These are phyloP conservation scores for Delia radicum DNA, from an alignment of 1,140 invertebrate genomes.

Conservation along the genomic window DNA sequence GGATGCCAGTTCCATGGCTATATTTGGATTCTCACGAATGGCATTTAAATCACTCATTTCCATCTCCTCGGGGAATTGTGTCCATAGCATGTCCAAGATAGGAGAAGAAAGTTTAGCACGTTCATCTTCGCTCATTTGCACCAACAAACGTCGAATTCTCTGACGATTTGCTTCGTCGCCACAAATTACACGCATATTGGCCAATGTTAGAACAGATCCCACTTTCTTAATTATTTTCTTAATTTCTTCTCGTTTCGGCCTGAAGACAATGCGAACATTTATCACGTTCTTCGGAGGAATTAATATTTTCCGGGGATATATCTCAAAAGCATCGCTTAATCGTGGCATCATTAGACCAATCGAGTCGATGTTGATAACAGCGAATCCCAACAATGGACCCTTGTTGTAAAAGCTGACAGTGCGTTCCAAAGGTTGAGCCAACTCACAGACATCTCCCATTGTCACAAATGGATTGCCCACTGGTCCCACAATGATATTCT, in stretches of 20 bases:
- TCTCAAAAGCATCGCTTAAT: constrained; percentile 42
- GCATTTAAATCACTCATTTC: constrained; percentile 34
- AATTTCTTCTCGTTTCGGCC: constrained; percentile 48
- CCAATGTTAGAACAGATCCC: constrained; percentile 43
- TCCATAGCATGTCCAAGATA: constrained; percentile 43
- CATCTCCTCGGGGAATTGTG: constrained; percentile 38
- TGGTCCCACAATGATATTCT: constrained; percentile 44
- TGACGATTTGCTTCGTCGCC: constrained; percentile 52
- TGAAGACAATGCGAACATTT: constrained; percentile 39
- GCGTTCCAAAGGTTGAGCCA: constrained; percentile 38
- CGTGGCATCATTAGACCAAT: constrained; percentile 44
- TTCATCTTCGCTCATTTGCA: constrained; percentile 40
- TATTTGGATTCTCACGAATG: constrained; percentile 44
- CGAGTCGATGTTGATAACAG: constrained; percentile 43
- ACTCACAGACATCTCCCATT: constrained; percentile 45
- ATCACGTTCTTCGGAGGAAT: constrained; percentile 37
- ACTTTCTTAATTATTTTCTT: constrained; percentile 48
- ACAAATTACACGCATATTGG: constrained; percentile 50
- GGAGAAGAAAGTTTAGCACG: constrained; percentile 39
- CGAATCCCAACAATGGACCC: constrained; percentile 47
- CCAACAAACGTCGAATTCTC: constrained; percentile 43
- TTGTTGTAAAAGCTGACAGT: constrained; percentile 49
- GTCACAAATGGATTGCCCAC: constrained; percentile 47
- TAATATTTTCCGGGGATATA: constrained; percentile 40
- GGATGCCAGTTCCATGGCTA: constrained; percentile 44